Evolutionary conservation across 2,797 vertebrate genomes (phyloP), one percentile per base, ranked within the genome.

Genomic region (Catharus ustulatus): DNA sequence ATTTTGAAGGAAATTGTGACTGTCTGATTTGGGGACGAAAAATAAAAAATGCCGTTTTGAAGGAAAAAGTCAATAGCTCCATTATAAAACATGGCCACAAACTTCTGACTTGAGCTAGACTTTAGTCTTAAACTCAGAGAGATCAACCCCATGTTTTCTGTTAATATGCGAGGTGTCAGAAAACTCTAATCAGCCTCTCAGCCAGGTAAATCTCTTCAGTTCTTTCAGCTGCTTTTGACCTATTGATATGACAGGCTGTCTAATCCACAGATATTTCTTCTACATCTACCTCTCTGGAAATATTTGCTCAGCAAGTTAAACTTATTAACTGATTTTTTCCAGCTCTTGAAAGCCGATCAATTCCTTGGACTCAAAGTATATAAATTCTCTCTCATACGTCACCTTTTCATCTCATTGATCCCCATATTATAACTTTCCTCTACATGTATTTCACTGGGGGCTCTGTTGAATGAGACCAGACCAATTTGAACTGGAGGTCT

Each of bases 221-320:
- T 69, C 21, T 69, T 77, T 69, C 64, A 62, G 85, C 66, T 88
- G 58, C n/a, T 30, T 79, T 84, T 94, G 90, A 93, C 91, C 83
- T 94, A 91, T 79, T 12, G 15, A 89, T 88, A 79, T 89, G 63
- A 82, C 77, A 93, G 59, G 10, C 59, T 84, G 73, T 76, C 71
- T 94, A 93, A 94, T 88, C 80, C 81, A 62, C 22, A 86, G 74
- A 61, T 95, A 73, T 91, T 94, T 84, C 63, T 90, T 93, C 80
- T 73, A 22, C 45, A 63, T 75, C 85, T 62, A 26, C 42, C 18
- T 78, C 66, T 58, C 74, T 82, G 62, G 80, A 95, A 94, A 76
- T 96, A 95, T 93, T 94, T 94, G 77, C 84, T 93, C 86, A 84
- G 80, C 49, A 77, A 88, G 77, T 93, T 84, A 87, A 89, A 95